phyloP scores from a whole-genome alignment of 2,797 vertebrate species.

The Urophycis tenuis region DNA sequence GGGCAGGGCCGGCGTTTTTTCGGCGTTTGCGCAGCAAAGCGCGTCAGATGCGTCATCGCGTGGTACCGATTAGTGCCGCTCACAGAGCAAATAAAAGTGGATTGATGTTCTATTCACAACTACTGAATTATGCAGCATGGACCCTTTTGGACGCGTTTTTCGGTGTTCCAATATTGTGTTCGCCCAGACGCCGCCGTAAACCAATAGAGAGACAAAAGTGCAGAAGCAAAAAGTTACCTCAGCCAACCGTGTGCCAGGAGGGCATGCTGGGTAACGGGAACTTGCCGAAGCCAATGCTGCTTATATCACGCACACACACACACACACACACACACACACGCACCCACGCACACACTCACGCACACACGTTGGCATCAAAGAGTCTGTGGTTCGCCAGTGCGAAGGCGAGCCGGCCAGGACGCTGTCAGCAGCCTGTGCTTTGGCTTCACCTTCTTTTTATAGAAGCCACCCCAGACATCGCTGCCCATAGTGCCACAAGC shows the following conservation, averaged over 20 bases:
- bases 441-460: conserved; percentile 84
- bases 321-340: too few relatives aligned
- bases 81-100: conserved; percentile 42
- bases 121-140: conserved; percentile 42
- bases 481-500: conserved; percentile 27
- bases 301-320: background rate
- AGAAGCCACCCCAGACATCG: conserved; percentile 56
- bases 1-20: conserved; percentile 41
- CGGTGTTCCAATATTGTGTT: conserved; percentile 17
- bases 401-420: conserved; percentile 55
- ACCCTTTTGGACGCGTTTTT: conserved; percentile 8
- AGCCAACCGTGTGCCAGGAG: conserved; percentile 52
- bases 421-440: conserved; percentile 63
- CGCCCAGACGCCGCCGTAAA: background rate
- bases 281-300: background rate
- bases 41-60: conserved; percentile 5
- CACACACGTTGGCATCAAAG: conserved; percentile 8
- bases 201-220: background rate
- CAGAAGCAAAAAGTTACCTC: conserved; percentile 29
- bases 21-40: conserved; percentile 37
- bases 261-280: conserved; percentile 19
- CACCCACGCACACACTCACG: background rate
- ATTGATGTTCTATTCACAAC: conserved; percentile 24
- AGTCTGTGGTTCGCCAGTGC: conserved; percentile 53
- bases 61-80: conserved; percentile 32